phyloP scores from a whole-genome alignment of 2,113 vertebrate species.

The Hystrix brachyura region DNA sequence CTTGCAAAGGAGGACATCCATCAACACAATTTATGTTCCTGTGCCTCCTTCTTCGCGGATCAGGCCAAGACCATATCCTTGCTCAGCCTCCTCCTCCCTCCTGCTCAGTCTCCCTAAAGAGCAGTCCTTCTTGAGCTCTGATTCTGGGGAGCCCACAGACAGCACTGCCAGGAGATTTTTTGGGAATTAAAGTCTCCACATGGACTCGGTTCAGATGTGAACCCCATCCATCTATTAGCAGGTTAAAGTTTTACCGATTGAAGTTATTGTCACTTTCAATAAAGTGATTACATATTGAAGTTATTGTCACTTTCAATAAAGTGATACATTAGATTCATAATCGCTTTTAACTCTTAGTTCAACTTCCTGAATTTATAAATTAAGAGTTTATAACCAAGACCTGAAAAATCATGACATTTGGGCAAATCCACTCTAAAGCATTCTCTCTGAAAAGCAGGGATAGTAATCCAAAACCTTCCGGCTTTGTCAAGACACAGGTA shows the following conservation, averaged over 20 bases:
- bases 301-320: background rate
- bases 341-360: background rate
- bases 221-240: background rate
- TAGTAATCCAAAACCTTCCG: background rate
- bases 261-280: background rate
- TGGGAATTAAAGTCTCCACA: background rate
- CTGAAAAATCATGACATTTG: background rate
- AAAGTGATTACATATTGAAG: background rate
- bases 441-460: background rate
- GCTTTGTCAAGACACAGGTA: background rate
- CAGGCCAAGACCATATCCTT: background rate
- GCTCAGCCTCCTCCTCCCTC: background rate
- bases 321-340: background rate
- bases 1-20: no score
- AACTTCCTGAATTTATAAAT: slow-evolving; percentile 12
- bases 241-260: background rate
- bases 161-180: background rate
- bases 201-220: background rate
- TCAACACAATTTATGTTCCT: background rate
- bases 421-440: background rate
- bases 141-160: background rate
- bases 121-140: background rate
- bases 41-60: no score
- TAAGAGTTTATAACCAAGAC: background rate
- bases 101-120: background rate